These are phyloP conservation scores for Melinaea menophilus DNA, from an alignment of 2,888 invertebrate genomes.

Conservation along the genomic window DNA sequence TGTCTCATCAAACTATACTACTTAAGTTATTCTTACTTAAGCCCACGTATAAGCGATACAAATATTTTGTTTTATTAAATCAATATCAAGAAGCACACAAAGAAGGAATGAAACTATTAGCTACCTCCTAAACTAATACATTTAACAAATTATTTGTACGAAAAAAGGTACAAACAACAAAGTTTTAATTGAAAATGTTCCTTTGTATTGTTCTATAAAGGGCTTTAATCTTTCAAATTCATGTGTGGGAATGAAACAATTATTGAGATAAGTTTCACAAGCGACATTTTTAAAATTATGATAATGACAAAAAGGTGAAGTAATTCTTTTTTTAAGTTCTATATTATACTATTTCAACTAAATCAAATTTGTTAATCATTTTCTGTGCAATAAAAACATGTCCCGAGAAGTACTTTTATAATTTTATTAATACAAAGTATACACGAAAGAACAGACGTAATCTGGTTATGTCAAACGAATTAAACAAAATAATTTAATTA, in stretches of 20 bases:
- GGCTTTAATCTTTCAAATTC: constrained; percentile 1
- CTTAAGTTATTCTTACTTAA: constrained; percentile 46
- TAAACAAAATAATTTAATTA: too few species aligned
- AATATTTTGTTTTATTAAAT: background rate
- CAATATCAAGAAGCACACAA: too few species aligned
- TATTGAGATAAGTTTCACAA: background rate
- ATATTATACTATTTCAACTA: too few species aligned
- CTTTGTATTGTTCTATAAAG: background rate
- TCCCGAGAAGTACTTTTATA: background rate
- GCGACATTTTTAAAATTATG: background rate
- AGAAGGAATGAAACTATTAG: too few species aligned
- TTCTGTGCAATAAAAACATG: too few species aligned
- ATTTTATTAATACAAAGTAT: background rate
- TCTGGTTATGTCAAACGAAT: too few species aligned
- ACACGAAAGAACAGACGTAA: background rate
- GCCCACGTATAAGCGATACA: background rate
- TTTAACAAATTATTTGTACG: too few species aligned
- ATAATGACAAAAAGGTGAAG: background rate
- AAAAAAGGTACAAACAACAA: too few species aligned
- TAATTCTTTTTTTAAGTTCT: background rate
- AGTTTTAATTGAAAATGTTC: background rate
- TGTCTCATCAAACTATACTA: constrained; percentile 69
- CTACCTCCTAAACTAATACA: too few species aligned
- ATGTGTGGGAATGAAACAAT: constrained; percentile 4
- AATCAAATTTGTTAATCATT: too few species aligned